Evolutionary conservation across 2,113 vertebrate genomes (phyloP).

Genomic region (Periophthalmodon schlosseri): DNA sequence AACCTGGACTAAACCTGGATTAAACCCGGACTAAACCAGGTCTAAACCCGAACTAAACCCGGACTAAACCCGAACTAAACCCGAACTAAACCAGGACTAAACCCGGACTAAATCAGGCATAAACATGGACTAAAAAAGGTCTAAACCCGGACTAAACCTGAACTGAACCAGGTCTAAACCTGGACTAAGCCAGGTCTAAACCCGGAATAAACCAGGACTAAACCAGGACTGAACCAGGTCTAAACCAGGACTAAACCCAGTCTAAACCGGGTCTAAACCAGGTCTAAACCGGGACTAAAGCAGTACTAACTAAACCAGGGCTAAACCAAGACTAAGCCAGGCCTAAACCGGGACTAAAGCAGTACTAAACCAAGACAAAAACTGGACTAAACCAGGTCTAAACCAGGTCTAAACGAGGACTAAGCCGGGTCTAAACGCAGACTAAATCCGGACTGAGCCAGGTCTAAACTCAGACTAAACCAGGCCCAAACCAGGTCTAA

Average conservation of each 20-base stretch:
- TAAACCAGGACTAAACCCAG: constrained; percentile 82
- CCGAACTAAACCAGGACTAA: constrained; percentile 45
- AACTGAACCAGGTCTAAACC: neutral
- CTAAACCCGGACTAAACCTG: neutral
- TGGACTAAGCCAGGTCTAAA: neutral
- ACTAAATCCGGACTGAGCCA: no score
- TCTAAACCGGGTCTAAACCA: constrained; percentile 83
- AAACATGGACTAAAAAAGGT: neutral
- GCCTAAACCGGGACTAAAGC: neutral
- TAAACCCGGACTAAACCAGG: neutral
- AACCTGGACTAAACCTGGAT: no score
- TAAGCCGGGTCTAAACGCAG: no score
- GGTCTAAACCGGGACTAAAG: neutral
- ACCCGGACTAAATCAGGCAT: neutral
- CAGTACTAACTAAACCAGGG: no score
- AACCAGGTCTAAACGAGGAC: no score
- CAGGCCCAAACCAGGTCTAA: no score
- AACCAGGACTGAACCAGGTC: no score
- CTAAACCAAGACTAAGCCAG: neutral
- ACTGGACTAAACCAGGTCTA: neutral
- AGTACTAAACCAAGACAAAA: neutral
- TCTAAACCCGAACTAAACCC: neutral
- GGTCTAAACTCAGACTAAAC: no score
- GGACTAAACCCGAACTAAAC: neutral
- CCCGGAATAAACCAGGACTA: no score